phyloP scores from a whole-genome alignment of 2,797 vertebrate genomes.

The Triplophysa bombifrons region DNA sequence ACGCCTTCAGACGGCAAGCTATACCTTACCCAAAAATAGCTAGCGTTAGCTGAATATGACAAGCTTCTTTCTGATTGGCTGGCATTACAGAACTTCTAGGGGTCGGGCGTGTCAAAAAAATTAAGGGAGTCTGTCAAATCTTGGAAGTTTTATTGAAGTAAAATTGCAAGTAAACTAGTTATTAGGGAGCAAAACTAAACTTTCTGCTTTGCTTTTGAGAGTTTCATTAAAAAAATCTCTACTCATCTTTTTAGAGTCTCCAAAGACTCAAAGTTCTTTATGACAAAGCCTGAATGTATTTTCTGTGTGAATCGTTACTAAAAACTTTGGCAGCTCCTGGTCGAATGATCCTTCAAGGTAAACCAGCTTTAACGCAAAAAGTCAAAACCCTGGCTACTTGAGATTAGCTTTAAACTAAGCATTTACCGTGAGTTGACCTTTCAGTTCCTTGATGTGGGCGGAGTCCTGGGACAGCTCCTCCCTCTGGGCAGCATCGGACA shows the following conservation, averaged over 20 bases:
- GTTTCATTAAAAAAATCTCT: neutral
- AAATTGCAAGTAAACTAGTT: neutral
- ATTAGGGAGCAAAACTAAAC: neutral
- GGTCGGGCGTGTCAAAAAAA: neutral
- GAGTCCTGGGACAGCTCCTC: conserved; percentile 86
- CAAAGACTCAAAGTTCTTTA: neutral
- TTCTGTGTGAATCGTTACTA: no score
- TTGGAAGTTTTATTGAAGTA: neutral
- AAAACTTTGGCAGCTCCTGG: no score
- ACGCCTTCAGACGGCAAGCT: neutral
- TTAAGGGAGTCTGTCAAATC: neutral
- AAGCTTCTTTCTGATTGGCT: conserved; percentile 5
- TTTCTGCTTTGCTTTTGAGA: neutral
- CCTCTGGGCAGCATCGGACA: conserved; percentile 86
- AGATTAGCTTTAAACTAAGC: neutral
- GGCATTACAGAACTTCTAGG: neutral
- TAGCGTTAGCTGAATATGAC: neutral
- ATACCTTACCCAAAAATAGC: neutral
- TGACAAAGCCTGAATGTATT: no score
- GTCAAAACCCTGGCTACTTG: conserved; percentile 56
- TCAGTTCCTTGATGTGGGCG: conserved; percentile 78
- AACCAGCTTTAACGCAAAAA: no score
- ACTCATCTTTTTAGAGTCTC: neutral
- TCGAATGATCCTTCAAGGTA: no score
- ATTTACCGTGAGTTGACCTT: conserved; percentile 87